These are phyloP conservation scores for Pseudococcus viburni DNA, from an alignment of 2,888 invertebrate species.

Conservation along the genomic window DNA sequence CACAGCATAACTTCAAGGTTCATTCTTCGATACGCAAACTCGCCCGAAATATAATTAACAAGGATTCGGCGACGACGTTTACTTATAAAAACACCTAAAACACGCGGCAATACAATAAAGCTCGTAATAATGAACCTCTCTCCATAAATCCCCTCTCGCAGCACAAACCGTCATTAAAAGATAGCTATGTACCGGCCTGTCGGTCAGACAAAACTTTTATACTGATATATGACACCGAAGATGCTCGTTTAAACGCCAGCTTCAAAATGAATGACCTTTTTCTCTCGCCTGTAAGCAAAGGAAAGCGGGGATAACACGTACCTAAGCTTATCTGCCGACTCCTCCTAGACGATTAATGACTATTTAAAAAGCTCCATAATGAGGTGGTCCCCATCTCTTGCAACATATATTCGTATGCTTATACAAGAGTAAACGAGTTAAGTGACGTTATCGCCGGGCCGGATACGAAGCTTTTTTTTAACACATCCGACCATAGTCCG, in stretches of 20 bases:
- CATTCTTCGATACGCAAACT: background rate
- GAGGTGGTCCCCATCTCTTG: background rate
- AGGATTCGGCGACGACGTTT: background rate
- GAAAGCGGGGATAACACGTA: background rate
- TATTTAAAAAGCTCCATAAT: slow-evolving; percentile 33
- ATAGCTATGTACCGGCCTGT: background rate
- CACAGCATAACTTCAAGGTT: background rate
- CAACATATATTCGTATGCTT: background rate
- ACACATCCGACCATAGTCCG: background rate
- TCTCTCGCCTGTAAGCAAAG: background rate
- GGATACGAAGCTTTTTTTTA: background rate
- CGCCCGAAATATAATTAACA: background rate
- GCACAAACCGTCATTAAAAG: slow-evolving; percentile 12
- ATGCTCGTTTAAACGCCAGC: slow-evolving; percentile 33
- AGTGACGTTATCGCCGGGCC: background rate
- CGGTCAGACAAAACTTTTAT: slow-evolving; percentile 33
- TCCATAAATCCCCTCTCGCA: background rate
- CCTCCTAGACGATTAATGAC: slow-evolving; percentile 23
- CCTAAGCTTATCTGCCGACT: slow-evolving; percentile 14
- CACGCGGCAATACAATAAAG: background rate
- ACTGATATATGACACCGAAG: slow-evolving; percentile 32
- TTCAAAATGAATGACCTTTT: slow-evolving; percentile 25
- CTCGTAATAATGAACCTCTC: slow-evolving; percentile 16
- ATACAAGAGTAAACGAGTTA: background rate
- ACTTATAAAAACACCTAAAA: background rate